Base-by-base conservation (phyloP, 2,113 vertebrate genomes). In the Bubo blakistoni region DNA sequence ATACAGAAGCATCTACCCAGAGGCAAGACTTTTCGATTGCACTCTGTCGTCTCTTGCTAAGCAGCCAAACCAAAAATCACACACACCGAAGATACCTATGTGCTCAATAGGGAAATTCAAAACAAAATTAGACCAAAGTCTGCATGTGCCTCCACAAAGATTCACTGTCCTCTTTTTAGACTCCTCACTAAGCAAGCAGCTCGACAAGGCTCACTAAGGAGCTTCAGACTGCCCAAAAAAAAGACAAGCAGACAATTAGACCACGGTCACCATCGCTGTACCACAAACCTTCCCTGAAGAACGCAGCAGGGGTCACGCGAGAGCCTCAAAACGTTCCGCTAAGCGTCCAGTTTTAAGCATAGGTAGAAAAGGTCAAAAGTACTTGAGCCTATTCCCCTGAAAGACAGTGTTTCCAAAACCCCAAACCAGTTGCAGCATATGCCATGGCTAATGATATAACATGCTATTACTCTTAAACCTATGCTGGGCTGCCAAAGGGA, bases 401-500 rank as follows among this genome's bases (percentile, higher is more conserved):
- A 11, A 57, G 51, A 16, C 4, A 3, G 40, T 0, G 8, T 20
- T 44, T 52, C 74, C 65, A 58, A 17, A 66, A 9, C 9, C 62
- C 13, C 44, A 2, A 0, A 1, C 54, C 21, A 26, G 26, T 0
- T 5, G 34, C 80, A 65, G 57, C 79, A 6, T 2, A 20, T 1
- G 32, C n/a, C 10, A 0, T 0, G 7, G 21, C 8, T 26, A 38
- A 26, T 3, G 21, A 65, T 4, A 1, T 0, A 3, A 17, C 4
- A 16, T 0, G 2, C 0, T 5, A 8, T 1, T 34, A 1, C 12
- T 32, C n/a, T 11, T 26, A 66, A 47, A 1, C 4, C 29, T 0
- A 0, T 0, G 6, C 6, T 3, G 24, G 57, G 66, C 46, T 36
- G 52, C 55, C 38, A 18, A 32, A 21, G 38, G 61, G 38, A 59